Conservation (phyloP, 1,140 invertebrate species). For the Drosophila burlai region DNA sequence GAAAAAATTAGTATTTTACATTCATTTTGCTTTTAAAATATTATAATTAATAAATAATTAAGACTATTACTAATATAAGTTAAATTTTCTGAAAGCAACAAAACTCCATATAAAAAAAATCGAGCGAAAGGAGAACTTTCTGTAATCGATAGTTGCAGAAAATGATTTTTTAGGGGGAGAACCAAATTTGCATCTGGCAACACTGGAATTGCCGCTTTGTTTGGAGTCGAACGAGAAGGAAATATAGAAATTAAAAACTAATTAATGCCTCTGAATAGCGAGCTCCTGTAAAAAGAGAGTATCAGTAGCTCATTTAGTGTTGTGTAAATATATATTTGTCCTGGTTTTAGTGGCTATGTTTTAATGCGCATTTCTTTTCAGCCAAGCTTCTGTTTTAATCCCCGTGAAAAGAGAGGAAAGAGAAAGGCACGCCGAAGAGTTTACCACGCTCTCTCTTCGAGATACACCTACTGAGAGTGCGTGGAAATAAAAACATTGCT, state of each 20-base stretch:
- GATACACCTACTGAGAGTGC: constrained; percentile 29
- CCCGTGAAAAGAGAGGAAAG: constrained; percentile 1
- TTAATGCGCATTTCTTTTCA: background rate
- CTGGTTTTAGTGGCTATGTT: background rate
- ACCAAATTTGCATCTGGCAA: background rate
- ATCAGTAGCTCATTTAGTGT: background rate
- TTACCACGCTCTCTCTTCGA: constrained; percentile 3
- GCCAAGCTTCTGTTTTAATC: background rate
- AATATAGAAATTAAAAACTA: background rate
- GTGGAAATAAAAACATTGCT: constrained; percentile 41
- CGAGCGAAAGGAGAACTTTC: too few species aligned
- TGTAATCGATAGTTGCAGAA: too few species aligned
- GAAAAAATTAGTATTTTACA: too few species aligned
- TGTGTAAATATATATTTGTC: constrained; percentile 4
- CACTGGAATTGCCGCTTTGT: constrained; percentile 29
- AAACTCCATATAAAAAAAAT: too few species aligned
- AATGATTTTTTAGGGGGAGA: background rate
- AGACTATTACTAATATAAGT: too few species aligned
- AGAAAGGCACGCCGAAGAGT: background rate
- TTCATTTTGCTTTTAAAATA: too few species aligned
- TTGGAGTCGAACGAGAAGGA: constrained; percentile 3
- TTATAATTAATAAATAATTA: too few species aligned
- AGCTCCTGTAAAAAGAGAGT: background rate
- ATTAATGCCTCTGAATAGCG: background rate
- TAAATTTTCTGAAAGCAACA: too few species aligned